Base-by-base conservation (phyloP, 2,797 vertebrate genomes). In the Rhinella marina region DNA sequence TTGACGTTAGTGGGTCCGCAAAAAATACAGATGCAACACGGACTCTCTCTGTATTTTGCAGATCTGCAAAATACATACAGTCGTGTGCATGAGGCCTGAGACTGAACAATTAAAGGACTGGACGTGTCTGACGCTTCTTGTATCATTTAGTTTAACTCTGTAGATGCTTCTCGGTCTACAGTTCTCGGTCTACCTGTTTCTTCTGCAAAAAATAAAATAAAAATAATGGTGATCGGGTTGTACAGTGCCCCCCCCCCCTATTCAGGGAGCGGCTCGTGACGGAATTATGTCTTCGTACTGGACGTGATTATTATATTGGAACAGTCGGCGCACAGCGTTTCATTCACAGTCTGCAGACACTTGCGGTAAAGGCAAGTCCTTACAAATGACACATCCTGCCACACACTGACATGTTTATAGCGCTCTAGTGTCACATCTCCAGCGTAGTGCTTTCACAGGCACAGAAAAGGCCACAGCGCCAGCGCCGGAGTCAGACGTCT, bases 241-340 rank as follows among this genome's bases (percentile, higher is more conserved):
- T 52, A 54, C 8, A 73, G 7, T 54, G 75, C 50, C 68, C 48
- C 50, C 9, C 23, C 23, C 23, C 75, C 23, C 48, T 1, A 0
- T 13, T 54, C 48, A 54, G 23, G 6, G 25, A 54, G 23, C 2
- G 6, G 41, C 81, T 73, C 7, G 52, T 84, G 21, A 57, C n/a
- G n/a, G 21, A 23, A 23, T 14, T 73, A 77, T 52, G 52, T 52
- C 56, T 75, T 56, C 82, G 50, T 76, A 41, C 29, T 52, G 57
- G 56, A 61, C 77, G n/a, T 85, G 56, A 85, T 85, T 75, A 82
- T 76, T 87, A 82, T n/a, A 64, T 50, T 52, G 66, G 29, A 87
- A 79, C 86, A 80, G 79, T 61, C 41, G 86, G 64, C 73, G 59
- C 10, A 73, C 14, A 52, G 14, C 48, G 76, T 82, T 82, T 61